Evolutionary conservation across 2,888 invertebrate species (phyloP).

Genomic region (Megastigmus dorsalis): DNA sequence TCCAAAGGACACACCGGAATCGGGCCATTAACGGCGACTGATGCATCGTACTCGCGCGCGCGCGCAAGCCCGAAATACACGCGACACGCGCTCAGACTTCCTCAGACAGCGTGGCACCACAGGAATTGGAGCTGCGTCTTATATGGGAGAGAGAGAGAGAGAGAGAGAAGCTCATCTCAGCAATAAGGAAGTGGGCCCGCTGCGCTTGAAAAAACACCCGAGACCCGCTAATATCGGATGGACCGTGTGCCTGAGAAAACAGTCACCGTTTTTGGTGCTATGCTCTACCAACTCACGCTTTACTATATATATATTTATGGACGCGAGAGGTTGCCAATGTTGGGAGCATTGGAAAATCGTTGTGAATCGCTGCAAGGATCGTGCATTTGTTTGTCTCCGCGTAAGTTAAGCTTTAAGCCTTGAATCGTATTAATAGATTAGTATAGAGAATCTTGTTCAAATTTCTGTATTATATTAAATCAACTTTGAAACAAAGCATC

Average conservation of each 20-base stretch:
- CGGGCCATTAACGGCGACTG: slow-evolving; percentile 30
- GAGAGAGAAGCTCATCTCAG: slow-evolving; percentile 54
- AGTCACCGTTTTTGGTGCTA: slow-evolving; percentile 53
- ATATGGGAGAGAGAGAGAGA: slow-evolving; percentile 8
- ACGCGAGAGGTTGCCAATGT: slow-evolving; percentile 30
- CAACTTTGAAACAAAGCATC: too few relatives aligned
- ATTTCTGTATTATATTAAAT: too few relatives aligned
- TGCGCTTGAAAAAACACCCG: slow-evolving; percentile 72
- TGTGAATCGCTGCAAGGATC: background rate
- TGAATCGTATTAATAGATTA: too few relatives aligned
- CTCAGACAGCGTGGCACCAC: slow-evolving; percentile 70
- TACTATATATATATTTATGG: too few relatives aligned
- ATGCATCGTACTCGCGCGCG: too few relatives aligned
- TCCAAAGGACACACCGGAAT: too few relatives aligned
- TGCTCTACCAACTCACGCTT: too few relatives aligned
- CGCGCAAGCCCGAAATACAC: slow-evolving; percentile 27
- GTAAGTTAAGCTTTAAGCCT: too few relatives aligned
- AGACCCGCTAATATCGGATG: slow-evolving; percentile 70
- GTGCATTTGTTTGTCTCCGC: too few relatives aligned
- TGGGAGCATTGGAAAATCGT: background rate
- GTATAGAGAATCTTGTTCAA: too few relatives aligned
- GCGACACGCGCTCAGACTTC: background rate
- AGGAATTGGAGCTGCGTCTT: too few relatives aligned
- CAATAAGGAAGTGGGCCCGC: slow-evolving; percentile 73
- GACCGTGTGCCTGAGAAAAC: slow-evolving; percentile 71